A percentile compares a stretch with the other conserved stretches of the same genome.
Evolutionary conservation across 2,888 invertebrate genomes (phyloP).

Genomic region (Hypena proboscidalis): DNA sequence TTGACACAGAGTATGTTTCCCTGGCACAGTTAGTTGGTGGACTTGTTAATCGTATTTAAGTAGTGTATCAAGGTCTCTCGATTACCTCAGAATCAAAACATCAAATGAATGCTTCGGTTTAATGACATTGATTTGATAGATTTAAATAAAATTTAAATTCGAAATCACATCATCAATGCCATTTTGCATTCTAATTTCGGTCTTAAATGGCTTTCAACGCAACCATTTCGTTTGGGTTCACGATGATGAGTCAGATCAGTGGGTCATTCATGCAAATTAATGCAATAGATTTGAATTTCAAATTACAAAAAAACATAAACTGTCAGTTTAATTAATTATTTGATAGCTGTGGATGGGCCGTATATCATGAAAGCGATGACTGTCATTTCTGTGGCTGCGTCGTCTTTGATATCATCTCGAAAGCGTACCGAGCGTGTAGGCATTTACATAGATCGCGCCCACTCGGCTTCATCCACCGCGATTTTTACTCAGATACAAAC

Average conservation of each 20-base stretch:
- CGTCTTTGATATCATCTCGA: conserved; percentile 72
- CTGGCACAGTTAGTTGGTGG: too few relatives aligned
- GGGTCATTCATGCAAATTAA: conserved; percentile 22
- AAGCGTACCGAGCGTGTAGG: conserved; percentile 75
- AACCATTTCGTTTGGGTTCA: background rate
- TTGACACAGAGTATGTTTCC: too few relatives aligned
- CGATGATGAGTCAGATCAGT: conserved; percentile 12
- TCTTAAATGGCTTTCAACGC: background rate
- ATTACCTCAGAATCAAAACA: background rate
- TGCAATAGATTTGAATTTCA: conserved; percentile 19
- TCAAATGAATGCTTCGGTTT: background rate
- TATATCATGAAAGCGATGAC: conserved; percentile 37
- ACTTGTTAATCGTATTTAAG: background rate
- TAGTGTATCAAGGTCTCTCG: background rate
- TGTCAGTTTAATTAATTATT: conserved; percentile 25
- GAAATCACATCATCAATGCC: conserved; percentile 3
- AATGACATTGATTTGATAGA: background rate
- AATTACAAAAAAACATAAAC: conserved; percentile 26
- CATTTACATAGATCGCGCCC: conserved; percentile 79
- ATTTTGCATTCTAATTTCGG: conserved; percentile 1
- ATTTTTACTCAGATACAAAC: conserved; percentile 71
- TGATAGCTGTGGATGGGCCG: conserved; percentile 14
- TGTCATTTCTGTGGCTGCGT: conserved; percentile 62
- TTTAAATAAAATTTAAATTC: conserved; percentile 2
- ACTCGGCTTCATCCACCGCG: conserved; percentile 64